Base-by-base conservation (phyloP, 2,888 invertebrate species). In the Agrochola lota region DNA sequence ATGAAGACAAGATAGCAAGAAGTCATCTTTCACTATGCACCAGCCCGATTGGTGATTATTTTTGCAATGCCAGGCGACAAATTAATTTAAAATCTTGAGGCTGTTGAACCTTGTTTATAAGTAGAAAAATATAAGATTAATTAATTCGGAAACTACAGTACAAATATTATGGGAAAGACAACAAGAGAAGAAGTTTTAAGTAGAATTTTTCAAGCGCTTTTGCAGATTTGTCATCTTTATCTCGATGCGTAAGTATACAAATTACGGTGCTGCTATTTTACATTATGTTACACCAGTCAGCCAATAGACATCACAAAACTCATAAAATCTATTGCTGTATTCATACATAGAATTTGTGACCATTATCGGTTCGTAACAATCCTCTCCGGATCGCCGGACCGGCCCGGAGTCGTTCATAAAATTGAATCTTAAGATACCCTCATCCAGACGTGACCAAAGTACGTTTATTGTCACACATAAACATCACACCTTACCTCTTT, bases 381-480 rank as follows among this genome's bases (percentile, higher is more conserved):
- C 55, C 69, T 63, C 66, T 72, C 43, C 46, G 35, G 64, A 35
- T 49, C 64, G 60, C 46, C 57, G 71, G 66, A 74, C 73, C 72
- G 69, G 26, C 68, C 63, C 75, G 69, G 20, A 72, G 69, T 71
- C 71, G 74, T 62, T 67, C 52, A 83, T 83, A 86, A 86, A 84
- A 80, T 87, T 79, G 68, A 85, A 83, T 84, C 84, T 83, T 84
- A 81, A 81, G 78, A 71, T 68, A 84, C 78, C 80, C 52, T 74
- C 77, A 83, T 71, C 74, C 74, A 82, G 74, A 85, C 83, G 83
- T 87, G 87, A 84, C 81, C 77, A 81, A 84, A 81, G 78, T 78
- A 83, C 74, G 64, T 80, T 81, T 78, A 80, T 66, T 72, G 79
- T 81, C 75, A 78, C 72, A 70, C 49, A 77, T 85, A 85, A 86